Percentiles rank a stretch among this genome's conserved stretches.
Conservation (phyloP, 1,140 invertebrate species). For the Pseudachorutes palmiensis region DNA sequence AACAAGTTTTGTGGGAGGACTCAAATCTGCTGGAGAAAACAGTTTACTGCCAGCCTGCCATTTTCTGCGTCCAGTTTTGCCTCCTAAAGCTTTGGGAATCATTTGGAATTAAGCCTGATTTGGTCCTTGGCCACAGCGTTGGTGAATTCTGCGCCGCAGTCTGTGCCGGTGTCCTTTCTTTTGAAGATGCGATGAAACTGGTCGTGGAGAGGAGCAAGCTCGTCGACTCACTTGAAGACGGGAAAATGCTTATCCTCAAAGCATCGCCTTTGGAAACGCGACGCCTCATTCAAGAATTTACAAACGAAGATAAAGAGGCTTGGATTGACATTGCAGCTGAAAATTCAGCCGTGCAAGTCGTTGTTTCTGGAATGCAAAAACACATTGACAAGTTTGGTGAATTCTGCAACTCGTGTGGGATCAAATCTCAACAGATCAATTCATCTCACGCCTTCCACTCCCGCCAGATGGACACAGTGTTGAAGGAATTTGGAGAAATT, state of each 20-base stretch:
- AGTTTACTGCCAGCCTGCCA: conserved; percentile 26
- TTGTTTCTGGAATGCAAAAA: conserved; percentile 10
- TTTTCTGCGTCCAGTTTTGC: conserved; percentile 29
- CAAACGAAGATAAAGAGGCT: not conserved
- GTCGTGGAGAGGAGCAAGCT: not conserved
- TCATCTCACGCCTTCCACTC: conserved; percentile 13
- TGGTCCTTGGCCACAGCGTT: conserved; percentile 26
- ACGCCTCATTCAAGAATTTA: conserved; percentile 1
- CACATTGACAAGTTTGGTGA: not conserved
- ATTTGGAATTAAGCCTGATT: conserved; percentile 23
- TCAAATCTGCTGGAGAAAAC: conserved; percentile 9
- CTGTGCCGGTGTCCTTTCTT: conserved; percentile 18
- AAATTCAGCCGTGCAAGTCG: conserved; percentile 16
- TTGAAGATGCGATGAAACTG: conserved; percentile 8
- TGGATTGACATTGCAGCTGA: conserved; percentile 16
- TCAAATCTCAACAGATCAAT: not conserved
- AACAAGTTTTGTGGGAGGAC: conserved; percentile 9
- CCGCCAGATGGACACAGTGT: conserved; percentile 5
- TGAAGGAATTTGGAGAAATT: conserved; percentile 12
- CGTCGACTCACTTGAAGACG: not conserved
- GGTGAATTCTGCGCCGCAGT: conserved; percentile 30
- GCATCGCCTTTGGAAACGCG: not conserved
- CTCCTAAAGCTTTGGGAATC: conserved; percentile 23
- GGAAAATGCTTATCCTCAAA: conserved; percentile 1
- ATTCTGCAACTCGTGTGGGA: not conserved